phyloP scores from a whole-genome alignment of 2,888 invertebrate genomes.

The Cerastis rubricosa region DNA sequence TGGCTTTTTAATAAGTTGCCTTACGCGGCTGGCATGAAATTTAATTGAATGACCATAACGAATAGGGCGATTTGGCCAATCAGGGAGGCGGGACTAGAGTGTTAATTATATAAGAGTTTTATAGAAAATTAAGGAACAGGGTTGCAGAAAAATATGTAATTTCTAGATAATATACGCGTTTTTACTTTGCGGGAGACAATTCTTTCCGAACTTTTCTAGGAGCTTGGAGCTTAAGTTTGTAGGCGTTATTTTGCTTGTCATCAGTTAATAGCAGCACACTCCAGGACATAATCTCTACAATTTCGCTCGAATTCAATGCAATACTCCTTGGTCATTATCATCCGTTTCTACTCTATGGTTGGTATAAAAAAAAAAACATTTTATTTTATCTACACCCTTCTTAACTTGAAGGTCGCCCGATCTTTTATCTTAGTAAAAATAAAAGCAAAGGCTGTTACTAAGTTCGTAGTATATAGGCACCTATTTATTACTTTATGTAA shows the following conservation, averaged over 20 bases:
- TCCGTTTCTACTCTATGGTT: background rate
- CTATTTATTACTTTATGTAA: constrained; percentile 58
- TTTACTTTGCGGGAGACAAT: background rate
- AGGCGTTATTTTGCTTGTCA: background rate
- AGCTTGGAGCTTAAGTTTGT: background rate
- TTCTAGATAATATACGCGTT: background rate
- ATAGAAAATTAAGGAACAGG: constrained; percentile 28
- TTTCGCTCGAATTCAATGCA: background rate
- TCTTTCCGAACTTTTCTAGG: background rate
- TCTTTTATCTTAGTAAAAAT: constrained; percentile 48
- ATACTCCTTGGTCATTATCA: background rate
- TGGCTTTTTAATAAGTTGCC: constrained; percentile 79
- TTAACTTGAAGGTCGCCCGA: constrained; percentile 25
- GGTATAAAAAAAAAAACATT: constrained; percentile 4
- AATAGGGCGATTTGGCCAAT: constrained; percentile 55
- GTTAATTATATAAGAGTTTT: constrained; percentile 64
- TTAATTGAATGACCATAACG: constrained; percentile 73
- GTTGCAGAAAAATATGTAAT: background rate
- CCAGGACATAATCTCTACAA: background rate
- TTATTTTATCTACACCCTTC: constrained; percentile 30
- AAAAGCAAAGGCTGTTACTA: constrained; percentile 45
- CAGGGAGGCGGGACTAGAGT: constrained; percentile 55
- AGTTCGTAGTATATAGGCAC: constrained; percentile 49
- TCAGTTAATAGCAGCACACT: background rate
- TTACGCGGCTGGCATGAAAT: constrained; percentile 71